A percentile compares a stretch with the other conserved stretches of the same genome.
Evolutionary conservation across 2,888 invertebrate species (phyloP).

Genomic region (Chymomyza amoena): DNA sequence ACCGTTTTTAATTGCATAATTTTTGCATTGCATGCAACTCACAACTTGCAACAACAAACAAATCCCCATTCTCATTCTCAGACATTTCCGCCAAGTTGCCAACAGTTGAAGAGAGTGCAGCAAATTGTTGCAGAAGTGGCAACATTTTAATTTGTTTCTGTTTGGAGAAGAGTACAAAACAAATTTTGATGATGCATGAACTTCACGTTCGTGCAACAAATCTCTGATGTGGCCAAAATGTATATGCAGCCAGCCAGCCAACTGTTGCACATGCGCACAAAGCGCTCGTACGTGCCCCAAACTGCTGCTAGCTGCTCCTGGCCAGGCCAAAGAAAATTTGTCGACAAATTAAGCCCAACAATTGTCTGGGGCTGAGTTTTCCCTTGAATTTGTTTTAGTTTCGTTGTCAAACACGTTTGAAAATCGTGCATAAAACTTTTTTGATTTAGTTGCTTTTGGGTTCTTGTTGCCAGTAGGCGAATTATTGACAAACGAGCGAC

Average conservation of each 20-base stretch:
- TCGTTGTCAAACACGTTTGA: constrained; percentile 59
- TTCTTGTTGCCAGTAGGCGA: constrained; percentile 47
- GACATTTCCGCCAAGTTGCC: neutral
- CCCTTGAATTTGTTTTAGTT: constrained; percentile 15
- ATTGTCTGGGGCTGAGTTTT: constrained; percentile 49
- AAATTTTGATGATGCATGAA: constrained; percentile 67
- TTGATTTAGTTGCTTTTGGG: constrained; percentile 66
- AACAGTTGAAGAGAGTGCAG: neutral
- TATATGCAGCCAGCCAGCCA: constrained; percentile 14
- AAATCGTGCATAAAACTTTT: constrained; percentile 57
- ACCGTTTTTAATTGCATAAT: constrained; percentile 67
- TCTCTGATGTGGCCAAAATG: constrained; percentile 54
- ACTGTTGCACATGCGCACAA: constrained; percentile 13
- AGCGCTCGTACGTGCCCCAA: constrained; percentile 42
- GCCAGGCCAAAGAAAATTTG: constrained; percentile 50
- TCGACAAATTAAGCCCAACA: constrained; percentile 68
- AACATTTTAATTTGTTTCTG: constrained; percentile 29
- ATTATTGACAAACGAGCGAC: constrained; percentile 60
- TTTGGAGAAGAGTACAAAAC: neutral
- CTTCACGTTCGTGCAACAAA: constrained; percentile 71
- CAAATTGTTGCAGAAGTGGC: constrained; percentile 46
- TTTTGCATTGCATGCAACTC: constrained; percentile 61
- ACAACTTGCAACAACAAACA: too few relatives aligned
- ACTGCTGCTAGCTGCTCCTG: constrained; percentile 20
- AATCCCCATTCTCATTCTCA: constrained; percentile 16